Evolutionary conservation across 2,113 vertebrate genomes (phyloP).

Genomic region (Thryonomys swinderianus): DNA sequence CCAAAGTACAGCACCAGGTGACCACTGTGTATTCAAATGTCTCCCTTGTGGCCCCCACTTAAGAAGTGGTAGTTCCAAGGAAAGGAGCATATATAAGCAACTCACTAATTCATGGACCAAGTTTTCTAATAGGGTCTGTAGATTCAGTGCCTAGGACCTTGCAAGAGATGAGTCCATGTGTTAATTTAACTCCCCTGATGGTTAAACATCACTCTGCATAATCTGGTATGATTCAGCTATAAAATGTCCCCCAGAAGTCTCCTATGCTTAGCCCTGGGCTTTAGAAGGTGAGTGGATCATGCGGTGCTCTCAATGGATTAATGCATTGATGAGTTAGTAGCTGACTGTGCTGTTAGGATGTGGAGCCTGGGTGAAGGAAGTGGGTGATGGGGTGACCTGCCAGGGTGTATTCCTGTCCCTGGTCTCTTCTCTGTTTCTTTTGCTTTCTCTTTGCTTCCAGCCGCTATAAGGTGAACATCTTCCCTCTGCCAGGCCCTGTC

Average conservation of each 20-base stretch:
- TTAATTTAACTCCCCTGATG: not conserved
- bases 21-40: not conserved
- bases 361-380: not conserved
- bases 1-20: not conserved
- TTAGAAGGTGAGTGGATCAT: not conserved
- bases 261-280: not conserved
- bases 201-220: not conserved
- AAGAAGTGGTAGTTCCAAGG: not conserved
- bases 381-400: not conserved
- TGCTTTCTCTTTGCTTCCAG: not conserved
- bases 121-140: not conserved
- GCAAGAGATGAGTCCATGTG: not conserved
- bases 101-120: not conserved
- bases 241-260: not conserved
- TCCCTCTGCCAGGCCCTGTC: not conserved
- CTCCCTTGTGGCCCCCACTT: not conserved
- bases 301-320: not conserved
- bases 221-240: not conserved
- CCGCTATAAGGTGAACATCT: not conserved
- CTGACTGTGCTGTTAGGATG: not conserved
- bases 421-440: not conserved
- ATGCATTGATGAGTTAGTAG: not conserved
- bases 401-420: not conserved
- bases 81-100: not conserved
- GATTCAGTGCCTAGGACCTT: not conserved